Evolutionary conservation across 2,113 vertebrate species (phyloP).

Genomic region (Otus sunia): DNA sequence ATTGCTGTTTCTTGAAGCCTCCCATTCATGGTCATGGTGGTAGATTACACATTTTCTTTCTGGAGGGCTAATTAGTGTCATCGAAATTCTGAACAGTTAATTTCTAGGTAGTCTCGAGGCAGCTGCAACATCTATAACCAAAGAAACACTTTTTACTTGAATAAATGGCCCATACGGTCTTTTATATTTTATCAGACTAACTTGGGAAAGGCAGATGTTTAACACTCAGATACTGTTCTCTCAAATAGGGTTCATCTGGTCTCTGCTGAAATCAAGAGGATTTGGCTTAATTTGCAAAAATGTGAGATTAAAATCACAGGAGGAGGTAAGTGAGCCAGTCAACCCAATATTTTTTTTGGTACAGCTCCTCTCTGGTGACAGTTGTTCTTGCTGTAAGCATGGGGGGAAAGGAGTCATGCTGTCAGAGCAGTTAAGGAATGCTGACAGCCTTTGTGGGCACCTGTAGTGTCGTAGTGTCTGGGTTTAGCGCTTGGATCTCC

Average conservation of each 20-base stretch:
- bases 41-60: constrained; percentile 38
- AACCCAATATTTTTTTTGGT: neutral
- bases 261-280: neutral
- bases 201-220: neutral
- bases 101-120: neutral
- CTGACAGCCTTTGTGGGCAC: neutral
- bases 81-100: constrained; percentile 22
- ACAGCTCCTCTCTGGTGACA: neutral
- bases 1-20: constrained; percentile 17
- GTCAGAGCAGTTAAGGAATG: neutral
- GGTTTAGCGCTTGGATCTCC: neutral
- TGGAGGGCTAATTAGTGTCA: constrained; percentile 18
- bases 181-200: neutral
- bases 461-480: accelerated
- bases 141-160: neutral
- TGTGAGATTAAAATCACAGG: neutral
- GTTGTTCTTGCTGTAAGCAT: neutral
- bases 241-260: neutral
- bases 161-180: neutral
- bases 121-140: constrained; percentile 16
- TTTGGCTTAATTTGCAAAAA: neutral
- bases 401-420: neutral
- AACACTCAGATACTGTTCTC: neutral
- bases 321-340: neutral
- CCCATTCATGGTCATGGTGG: neutral